These are phyloP conservation scores for Spinus pinus DNA, from an alignment of 2,797 vertebrate genomes.

Conservation along the genomic window DNA sequence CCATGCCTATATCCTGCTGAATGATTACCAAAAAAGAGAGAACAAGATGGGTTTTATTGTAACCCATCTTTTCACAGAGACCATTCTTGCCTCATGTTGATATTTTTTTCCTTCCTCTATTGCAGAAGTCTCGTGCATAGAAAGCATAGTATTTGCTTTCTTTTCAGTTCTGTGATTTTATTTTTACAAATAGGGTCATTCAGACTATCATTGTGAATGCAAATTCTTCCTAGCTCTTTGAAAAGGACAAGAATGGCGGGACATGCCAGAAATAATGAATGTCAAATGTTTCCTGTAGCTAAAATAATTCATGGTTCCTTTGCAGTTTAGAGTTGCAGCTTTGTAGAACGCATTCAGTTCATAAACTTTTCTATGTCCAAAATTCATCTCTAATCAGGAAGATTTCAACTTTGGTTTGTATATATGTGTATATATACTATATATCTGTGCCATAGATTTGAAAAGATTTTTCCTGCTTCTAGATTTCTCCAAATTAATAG, in stretches of 20 bases:
- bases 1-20: not conserved
- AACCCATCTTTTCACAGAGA: not conserved
- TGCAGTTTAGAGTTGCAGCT: not conserved
- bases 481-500: not conserved
- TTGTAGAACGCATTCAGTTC: not conserved
- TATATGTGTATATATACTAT: not conserved
- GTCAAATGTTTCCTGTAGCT: slow-evolving; percentile 50
- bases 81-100: not conserved
- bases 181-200: slow-evolving; percentile 37
- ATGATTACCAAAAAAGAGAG: not conserved
- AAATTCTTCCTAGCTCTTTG: slow-evolving; percentile 38
- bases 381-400: not conserved
- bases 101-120: not conserved
- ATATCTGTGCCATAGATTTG: not conserved
- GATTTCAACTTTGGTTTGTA: not conserved
- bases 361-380: not conserved
- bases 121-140: not conserved
- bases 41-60: not conserved
- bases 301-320: slow-evolving; percentile 28
- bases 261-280: slow-evolving; percentile 58
- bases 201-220: slow-evolving; percentile 29
- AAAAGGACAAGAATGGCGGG: slow-evolving; percentile 49
- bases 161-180: not conserved
- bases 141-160: not conserved
- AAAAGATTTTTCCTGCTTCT: not conserved